Percentiles rank a stretch among this genome's conserved stretches.
These are phyloP conservation scores for Trachelipus rathkii DNA, from an alignment of 1,140 invertebrate genomes.

Conservation along the genomic window DNA sequence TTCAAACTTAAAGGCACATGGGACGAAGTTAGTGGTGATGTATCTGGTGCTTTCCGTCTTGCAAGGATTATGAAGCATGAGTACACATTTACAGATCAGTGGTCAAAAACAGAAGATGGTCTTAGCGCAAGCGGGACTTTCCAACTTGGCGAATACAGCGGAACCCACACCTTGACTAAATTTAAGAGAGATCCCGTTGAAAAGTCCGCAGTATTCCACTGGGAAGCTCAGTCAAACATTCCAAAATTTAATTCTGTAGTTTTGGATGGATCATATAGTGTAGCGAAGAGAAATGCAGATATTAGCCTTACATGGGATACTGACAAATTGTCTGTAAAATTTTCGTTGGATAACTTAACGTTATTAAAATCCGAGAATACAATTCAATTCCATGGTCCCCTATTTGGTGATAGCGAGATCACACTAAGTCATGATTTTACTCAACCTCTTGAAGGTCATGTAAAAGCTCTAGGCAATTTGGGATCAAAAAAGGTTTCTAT, in stretches of 20 bases:
- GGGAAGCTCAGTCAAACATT: constrained; percentile 29
- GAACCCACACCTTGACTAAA: constrained; percentile 20
- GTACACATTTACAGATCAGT: constrained; percentile 22
- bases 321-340: constrained; percentile 13
- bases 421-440: constrained; percentile 39
- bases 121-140: constrained; percentile 26
- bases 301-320: constrained; percentile 17
- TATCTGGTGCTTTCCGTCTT: constrained; percentile 32
- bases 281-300: constrained; percentile 26
- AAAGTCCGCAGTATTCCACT: constrained; percentile 24
- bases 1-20: constrained; percentile 31
- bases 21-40: constrained; percentile 25
- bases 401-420: constrained; percentile 20
- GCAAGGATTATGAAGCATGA: constrained; percentile 23
- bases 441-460: constrained; percentile 10
- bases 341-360: constrained; percentile 16
- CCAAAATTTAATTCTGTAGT: constrained; percentile 20
- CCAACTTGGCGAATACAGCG: constrained; percentile 27
- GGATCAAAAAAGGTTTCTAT: constrained; percentile 4
- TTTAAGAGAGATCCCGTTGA: constrained; percentile 14
- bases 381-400: constrained; percentile 14
- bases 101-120: constrained; percentile 26
- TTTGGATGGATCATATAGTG: constrained; percentile 29
- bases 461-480: constrained; percentile 30
- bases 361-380: constrained; percentile 3